Base-by-base conservation (phyloP, 1,140 invertebrate genomes). In the Aphaenogaster floridana region DNA sequence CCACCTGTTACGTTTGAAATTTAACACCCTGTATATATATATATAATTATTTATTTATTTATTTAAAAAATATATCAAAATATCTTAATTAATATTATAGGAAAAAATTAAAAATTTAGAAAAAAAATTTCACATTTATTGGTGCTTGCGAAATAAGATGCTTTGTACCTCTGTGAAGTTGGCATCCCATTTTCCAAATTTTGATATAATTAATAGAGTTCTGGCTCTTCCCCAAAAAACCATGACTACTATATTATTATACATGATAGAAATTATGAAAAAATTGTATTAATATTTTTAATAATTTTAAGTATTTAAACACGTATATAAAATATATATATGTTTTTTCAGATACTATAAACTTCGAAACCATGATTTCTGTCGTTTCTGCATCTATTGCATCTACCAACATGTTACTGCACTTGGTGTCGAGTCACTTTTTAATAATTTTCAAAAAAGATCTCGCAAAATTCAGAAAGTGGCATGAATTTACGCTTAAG, bases 91-190 rank as follows among this genome's bases (percentile, higher is more conserved):
- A 3, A 17, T 52, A 17, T 52, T 52, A 52, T 52, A 8, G 15
- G 15, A 8, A 4, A 2, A 17, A 52, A 57, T 59, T 28, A 0
- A 9, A 8, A 4, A 59, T 59, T 28, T 28, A 28, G 21, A 28
- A 68, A 21, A 45, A 45, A 45, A 48, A 68, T 68, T 68, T 45
- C 21, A 28, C 21, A 68, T 68, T 68, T 68, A 68, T 68, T 13
- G 42, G 4, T 48, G 1, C 6, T 68, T 3, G 6, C n/a, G 39
- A 45, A 68, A 28, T 68, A 68, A 21, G 0, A 42, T 45, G 0
- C 13, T 13, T 68, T 13, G 21, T 28, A 28, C 21, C 21, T 28
- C 21, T 28, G 21, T 28, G 21, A 28, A 28, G 21, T 0, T 28
- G 21, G 21, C 21, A 28, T 0, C 21, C 21, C 21, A 28, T 28